Base-by-base conservation (phyloP, 2,113 vertebrate genomes). In the Colinus virginianus region DNA sequence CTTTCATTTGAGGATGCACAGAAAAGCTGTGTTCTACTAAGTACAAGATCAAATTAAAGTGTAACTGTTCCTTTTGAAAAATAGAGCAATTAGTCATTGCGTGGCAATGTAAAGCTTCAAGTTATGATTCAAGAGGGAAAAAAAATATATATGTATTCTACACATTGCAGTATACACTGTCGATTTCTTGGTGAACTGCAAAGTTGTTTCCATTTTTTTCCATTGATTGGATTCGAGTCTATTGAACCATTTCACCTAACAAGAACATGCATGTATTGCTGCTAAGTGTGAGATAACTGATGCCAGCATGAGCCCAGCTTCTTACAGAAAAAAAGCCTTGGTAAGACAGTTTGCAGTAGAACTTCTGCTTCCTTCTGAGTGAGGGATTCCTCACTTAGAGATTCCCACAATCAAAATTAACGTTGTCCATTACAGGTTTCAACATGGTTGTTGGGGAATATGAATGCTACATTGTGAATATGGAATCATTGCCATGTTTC, bases 221-320 rank as follows among this genome's bases (percentile, higher is more conserved):
- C 78, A 40, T 90, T 46, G 84, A 4, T 95, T 92, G 59, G 63
- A 79, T 94, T 92, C 69, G 66, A 95, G 88, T 64, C 38, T 83
- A 49, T 46, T 70, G 49, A 92, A 76, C 92, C 36, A 85, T 91
- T 86, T 95, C 30, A 74, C 21, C 84, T 66, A 92, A 91, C 74
- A 58, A 43, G 42, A 91, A 75, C 62, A 26, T 92, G 75, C 90
- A 88, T 93, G 93, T 96, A 97, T 94, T 96, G 80, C 96, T 96
- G 96, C 90, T 94, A 85, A 90, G 43, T 93, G 93, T 94, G 90
- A 95, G 89, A 67, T 84, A 94, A 94, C 86, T 95, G 86, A 95
- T 93, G 84, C 76, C 93, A 96, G 96, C 93, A 94, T 90, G 84
- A 90, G 64, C 77, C 70, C 63, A 87, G 84, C 79, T 96, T 88